phyloP scores from a whole-genome alignment of 2,888 invertebrate genomes.

The Diplolepis rosae region DNA sequence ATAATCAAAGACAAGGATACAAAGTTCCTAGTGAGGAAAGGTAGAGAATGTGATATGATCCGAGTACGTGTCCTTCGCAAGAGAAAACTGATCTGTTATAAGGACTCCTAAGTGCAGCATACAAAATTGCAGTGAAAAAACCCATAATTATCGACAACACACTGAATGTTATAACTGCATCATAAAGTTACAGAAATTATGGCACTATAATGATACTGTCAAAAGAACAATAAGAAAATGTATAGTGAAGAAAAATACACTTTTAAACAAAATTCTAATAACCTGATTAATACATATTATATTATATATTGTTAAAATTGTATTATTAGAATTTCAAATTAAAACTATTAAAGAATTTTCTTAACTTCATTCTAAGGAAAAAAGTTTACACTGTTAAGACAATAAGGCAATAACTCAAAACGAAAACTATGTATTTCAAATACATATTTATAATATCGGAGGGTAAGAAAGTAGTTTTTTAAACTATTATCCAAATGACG shows the following conservation, averaged over 20 bases:
- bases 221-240: constrained; percentile 2
- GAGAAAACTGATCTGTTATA: constrained; percentile 24
- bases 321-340: background rate
- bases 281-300: background rate
- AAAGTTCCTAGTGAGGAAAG: background rate
- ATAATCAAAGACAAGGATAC: background rate
- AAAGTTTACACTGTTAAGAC: no score
- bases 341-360: no score
- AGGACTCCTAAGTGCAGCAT: background rate
- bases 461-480: background rate
- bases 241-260: background rate
- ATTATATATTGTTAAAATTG: background rate
- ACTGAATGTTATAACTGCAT: constrained; percentile 1
- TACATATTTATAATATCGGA: background rate
- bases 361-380: no score
- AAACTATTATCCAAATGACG: background rate
- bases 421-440: background rate
- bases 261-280: background rate
- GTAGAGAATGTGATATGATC: constrained; percentile 6
- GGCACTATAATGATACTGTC: background rate
- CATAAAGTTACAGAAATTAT: constrained; percentile 1
- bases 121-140: constrained; percentile 7
- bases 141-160: constrained; percentile 1
- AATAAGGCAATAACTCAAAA: background rate
- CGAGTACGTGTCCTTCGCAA: background rate